A percentile compares a stretch with the other conserved stretches of the same genome.
phyloP scores from a whole-genome alignment of 2,797 vertebrate genomes.

The Sebastes diploproa region DNA sequence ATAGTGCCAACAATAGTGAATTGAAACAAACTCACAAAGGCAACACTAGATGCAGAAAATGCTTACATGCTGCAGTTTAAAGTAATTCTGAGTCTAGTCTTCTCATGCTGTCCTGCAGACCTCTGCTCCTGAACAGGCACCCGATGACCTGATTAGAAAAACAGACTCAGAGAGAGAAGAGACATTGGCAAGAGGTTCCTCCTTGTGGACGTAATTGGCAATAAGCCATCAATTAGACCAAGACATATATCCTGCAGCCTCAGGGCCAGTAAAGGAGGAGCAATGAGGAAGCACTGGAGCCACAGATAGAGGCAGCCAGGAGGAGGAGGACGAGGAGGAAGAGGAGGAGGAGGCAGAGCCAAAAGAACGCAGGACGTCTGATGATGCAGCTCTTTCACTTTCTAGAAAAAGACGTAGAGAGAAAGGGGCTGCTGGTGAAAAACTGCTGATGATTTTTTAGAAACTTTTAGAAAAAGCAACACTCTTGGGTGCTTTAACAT shows the following conservation, averaged over 20 bases:
- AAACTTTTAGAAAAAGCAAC: background rate
- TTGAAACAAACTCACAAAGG: background rate
- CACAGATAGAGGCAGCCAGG: conserved; percentile 7
- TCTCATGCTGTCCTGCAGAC: background rate
- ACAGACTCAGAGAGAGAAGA: conserved; percentile 1
- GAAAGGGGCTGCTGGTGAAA: background rate
- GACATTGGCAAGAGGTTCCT: conserved; percentile 1
- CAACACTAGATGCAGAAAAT: background rate
- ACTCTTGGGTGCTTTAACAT: background rate
- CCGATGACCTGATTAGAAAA: background rate
- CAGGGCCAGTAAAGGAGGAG: conserved; percentile 12
- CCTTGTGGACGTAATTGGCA: conserved; percentile 27
- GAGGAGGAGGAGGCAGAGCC: conserved; percentile 6
- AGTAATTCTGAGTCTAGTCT: background rate
- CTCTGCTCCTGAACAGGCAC: background rate
- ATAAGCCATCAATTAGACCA: conserved; percentile 43
- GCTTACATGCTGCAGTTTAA: background rate
- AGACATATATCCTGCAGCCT: conserved; percentile 39
- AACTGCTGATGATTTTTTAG: background rate
- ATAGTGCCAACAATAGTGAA: background rate
- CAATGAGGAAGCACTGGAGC: conserved; percentile 18
- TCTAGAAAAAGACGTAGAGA: background rate
- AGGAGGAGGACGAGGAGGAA: background rate
- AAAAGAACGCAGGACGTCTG: conserved; percentile 25
- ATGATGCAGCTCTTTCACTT: conserved; percentile 37